A percentile compares a stretch with the other conserved stretches of the same genome.
Evolutionary conservation across 2,113 vertebrate species (phyloP).

Genomic region (Centropus bengalensis): DNA sequence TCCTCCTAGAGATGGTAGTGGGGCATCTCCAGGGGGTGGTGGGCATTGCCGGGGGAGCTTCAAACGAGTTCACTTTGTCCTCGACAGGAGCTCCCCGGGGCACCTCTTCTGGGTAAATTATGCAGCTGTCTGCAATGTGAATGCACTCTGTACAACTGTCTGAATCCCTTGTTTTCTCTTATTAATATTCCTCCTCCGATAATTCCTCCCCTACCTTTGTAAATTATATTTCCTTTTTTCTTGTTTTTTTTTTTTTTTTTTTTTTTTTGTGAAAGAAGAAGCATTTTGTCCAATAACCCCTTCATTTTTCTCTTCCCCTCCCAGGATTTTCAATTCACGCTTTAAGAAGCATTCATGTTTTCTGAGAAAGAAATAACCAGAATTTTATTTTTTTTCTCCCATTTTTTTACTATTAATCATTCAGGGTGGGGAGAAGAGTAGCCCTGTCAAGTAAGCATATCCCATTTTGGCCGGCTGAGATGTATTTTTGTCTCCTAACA

Average conservation of each 20-base stretch:
- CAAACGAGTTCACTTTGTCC: background rate
- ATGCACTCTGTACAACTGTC: background rate
- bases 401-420: background rate
- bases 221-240: background rate
- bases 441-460: background rate
- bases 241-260: background rate
- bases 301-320: background rate
- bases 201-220: background rate
- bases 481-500: background rate
- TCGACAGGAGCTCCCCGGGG: background rate
- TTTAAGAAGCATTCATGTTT: background rate
- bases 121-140: background rate
- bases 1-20: background rate
- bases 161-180: background rate
- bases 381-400: background rate
- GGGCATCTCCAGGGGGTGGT: background rate
- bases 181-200: background rate
- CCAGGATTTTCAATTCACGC: background rate
- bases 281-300: background rate
- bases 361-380: background rate
- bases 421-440: background rate
- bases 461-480: background rate
- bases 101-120: background rate
- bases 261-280: background rate
- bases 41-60: background rate